Evolutionary conservation across 2,797 vertebrate genomes (phyloP).

Genomic region (Rallus crepitans): DNA sequence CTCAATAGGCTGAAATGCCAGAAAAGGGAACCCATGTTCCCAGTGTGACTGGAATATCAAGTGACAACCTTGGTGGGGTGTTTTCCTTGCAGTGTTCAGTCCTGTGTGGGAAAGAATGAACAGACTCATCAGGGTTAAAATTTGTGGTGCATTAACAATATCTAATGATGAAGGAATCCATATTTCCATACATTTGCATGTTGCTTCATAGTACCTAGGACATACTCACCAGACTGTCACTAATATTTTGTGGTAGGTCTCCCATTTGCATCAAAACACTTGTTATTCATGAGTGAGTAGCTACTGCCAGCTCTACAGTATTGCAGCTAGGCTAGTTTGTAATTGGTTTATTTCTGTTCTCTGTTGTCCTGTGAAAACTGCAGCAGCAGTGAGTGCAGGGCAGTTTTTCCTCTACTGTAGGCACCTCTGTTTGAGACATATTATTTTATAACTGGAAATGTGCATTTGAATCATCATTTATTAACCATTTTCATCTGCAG

Average conservation of each 20-base stretch:
- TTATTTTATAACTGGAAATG: neutral
- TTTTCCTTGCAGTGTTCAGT: neutral
- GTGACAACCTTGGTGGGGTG: neutral
- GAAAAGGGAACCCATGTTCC: conserved; percentile 50
- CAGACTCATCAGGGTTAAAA: conserved; percentile 22
- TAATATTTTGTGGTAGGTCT: conserved; percentile 57
- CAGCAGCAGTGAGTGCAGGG: neutral
- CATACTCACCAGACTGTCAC: conserved; percentile 39
- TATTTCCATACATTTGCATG: conserved; percentile 44
- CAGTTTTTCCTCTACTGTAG: neutral
- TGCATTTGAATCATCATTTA: neutral
- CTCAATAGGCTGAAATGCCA: conserved; percentile 69
- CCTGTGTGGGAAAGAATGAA: conserved; percentile 16
- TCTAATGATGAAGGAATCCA: neutral
- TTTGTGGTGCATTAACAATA: conserved; percentile 15
- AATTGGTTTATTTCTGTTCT: neutral
- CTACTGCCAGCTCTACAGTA: neutral
- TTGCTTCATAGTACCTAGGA: conserved; percentile 14
- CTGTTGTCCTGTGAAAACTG: neutral
- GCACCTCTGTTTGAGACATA: neutral
- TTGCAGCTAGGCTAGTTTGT: neutral
- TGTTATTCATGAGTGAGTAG: neutral
- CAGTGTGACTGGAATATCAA: conserved; percentile 71
- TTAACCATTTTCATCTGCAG: neutral
- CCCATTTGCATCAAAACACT: conserved; percentile 7